Base-by-base conservation (phyloP, 2,113 vertebrate species). In the Brachypodius melanocephalos region DNA sequence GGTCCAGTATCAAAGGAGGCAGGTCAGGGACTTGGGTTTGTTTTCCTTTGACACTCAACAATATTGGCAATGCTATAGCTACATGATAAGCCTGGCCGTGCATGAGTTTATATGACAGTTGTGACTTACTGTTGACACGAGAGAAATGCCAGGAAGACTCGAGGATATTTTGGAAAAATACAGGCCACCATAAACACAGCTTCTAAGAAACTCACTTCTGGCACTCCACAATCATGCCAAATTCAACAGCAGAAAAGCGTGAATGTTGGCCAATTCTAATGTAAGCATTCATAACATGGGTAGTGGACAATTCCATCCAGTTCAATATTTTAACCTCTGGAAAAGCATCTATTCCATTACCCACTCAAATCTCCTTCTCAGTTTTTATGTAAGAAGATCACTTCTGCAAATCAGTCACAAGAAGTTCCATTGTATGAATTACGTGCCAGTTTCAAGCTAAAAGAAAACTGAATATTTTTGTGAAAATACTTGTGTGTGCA, bases 61-160 rank as follows among this genome's bases (percentile, higher is more conserved):
- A 57, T 52, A 86, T 65, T 89, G 91, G 88, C 96, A 97, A 95
- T 28, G 24, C 46, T 46, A 61, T 3, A 84, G 74, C 49, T 61
- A 82, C 92, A 65, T 54, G 66, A 48, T 80, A 95, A 58, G 72
- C 58, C 54, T 46, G 57, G 49, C 59, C 88, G 80, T 71, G 82
- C 17, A 67, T 65, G 73, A 87, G 84, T 95, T 93, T 87, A 13
- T 92, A 82, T 69, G 88, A 74, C 77, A 93, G 84, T 83, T 85
- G 63, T 61, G 51, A 63, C 17, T 88, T 95, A 62, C 5, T 77
- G 76, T 8, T 97, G 95, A 95, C 58, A 43, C 79, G 62, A 89
- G 84, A 95, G 31, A 91, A 95, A 74, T 9, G 10, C 55, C 72
- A 92, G 58, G 61, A 95, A 82, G 76, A 74, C 67, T 72, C 14